phyloP scores from a whole-genome alignment of 2,888 invertebrate species.

The Eretmocerus hayati region DNA sequence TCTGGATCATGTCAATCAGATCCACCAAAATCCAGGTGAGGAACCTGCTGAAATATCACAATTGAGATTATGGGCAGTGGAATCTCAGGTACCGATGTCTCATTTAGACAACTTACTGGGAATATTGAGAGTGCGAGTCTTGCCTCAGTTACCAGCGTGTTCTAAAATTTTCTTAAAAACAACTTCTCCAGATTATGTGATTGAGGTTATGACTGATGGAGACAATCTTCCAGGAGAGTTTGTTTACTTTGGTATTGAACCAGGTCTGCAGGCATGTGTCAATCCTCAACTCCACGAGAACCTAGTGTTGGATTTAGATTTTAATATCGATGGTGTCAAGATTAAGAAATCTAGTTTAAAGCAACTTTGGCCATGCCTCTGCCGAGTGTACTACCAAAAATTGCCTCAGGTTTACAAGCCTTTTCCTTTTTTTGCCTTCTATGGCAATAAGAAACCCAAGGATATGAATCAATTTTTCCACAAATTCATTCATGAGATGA shows the following conservation, averaged over 20 bases:
- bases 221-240: constrained; percentile 15
- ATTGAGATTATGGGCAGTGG: constrained; percentile 7
- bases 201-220: constrained; percentile 9
- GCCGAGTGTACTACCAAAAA: constrained; percentile 14
- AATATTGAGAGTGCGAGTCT: constrained; percentile 10
- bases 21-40: no score
- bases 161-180: constrained; percentile 8
- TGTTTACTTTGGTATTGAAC: constrained; percentile 20
- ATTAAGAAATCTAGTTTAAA: constrained; percentile 17
- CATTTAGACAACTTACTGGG: constrained; percentile 6
- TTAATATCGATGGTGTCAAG: constrained; percentile 23
- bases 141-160: constrained; percentile 5
- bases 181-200: constrained; percentile 1
- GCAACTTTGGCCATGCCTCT: constrained; percentile 22
- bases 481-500: constrained; percentile 23
- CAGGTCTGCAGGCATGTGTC: constrained; percentile 15
- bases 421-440: constrained; percentile 21
- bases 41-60: not conserved
- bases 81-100: not conserved
- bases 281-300: constrained; percentile 6
- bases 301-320: constrained; percentile 16
- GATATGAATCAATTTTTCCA: constrained; percentile 14
- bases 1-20: no score
- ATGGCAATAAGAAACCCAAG: constrained; percentile 22
- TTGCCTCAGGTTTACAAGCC: constrained; percentile 21